phyloP scores from a whole-genome alignment of 2,113 vertebrate species.

The Naja naja region DNA sequence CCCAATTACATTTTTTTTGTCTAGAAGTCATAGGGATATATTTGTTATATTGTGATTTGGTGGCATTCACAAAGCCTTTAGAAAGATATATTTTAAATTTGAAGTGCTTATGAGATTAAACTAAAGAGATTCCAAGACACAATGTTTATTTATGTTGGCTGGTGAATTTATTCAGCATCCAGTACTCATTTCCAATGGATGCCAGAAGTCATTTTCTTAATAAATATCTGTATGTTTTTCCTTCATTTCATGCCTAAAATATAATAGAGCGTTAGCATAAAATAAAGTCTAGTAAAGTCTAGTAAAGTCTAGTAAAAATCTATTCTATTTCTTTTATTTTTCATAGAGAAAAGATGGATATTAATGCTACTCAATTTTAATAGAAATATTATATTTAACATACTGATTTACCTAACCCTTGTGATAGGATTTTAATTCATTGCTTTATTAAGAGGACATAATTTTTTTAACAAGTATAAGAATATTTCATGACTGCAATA shows the following conservation, averaged over 20 bases:
- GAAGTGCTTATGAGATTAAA: conserved; percentile 19
- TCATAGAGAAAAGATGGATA: conserved; percentile 39
- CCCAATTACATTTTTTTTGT: conserved; percentile 15
- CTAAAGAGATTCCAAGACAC: conserved; percentile 37
- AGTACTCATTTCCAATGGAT: conserved; percentile 29
- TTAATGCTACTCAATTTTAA: conserved; percentile 48
- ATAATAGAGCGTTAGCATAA: conserved; percentile 19
- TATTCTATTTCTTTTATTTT: neutral
- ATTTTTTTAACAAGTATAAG: conserved; percentile 37
- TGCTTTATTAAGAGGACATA: conserved; percentile 56
- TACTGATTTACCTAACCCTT: conserved; percentile 31
- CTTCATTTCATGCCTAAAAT: conserved; percentile 5
- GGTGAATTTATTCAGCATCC: conserved; percentile 38
- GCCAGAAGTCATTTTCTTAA: conserved; percentile 36
- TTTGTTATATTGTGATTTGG: conserved; percentile 19
- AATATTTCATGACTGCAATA: conserved; percentile 48
- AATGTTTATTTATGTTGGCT: conserved; percentile 46
- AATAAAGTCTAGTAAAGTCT: conserved; percentile 32
- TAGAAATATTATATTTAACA: conserved; percentile 53
- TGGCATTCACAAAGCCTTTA: conserved; percentile 31
- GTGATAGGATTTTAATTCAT: conserved; percentile 36
- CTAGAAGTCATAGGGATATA: neutral
- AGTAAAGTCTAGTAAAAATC: conserved; percentile 40
- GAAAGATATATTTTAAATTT: conserved; percentile 22
- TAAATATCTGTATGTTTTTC: neutral